These are phyloP conservation scores for Malaclemys terrapin DNA, from an alignment of 2,113 vertebrate species.

Conservation along the genomic window DNA sequence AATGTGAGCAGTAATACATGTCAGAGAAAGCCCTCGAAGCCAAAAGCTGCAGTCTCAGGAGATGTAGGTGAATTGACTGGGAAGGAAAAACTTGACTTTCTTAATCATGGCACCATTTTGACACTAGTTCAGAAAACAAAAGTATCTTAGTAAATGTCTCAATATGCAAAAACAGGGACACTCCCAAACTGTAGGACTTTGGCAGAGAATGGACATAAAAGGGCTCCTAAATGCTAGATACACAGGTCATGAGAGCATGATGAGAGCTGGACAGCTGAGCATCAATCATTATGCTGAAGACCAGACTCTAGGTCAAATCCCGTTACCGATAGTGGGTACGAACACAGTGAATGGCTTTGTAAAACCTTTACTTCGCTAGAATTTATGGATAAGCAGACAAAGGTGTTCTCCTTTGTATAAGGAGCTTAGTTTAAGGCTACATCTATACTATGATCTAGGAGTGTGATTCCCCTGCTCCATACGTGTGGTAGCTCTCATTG, in stretches of 20 bases:
- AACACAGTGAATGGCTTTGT: not conserved
- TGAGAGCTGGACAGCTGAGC: conserved; percentile 9
- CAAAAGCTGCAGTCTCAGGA: not conserved
- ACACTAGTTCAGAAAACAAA: not conserved
- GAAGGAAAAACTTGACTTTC: not conserved
- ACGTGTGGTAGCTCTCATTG: not conserved
- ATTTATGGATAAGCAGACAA: not conserved
- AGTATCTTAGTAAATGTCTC: conserved; percentile 19
- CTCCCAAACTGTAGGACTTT: not conserved
- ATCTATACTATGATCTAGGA: not conserved
- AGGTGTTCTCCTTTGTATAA: not conserved
- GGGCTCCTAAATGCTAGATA: conserved; percentile 56
- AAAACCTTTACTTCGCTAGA: conserved; percentile 36
- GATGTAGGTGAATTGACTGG: not conserved
- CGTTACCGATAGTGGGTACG: conserved; percentile 29
- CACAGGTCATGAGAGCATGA: conserved; percentile 26
- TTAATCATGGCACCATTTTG: not conserved
- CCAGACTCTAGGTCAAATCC: conserved; percentile 39
- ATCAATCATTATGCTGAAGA: conserved; percentile 58
- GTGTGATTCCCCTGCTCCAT: not conserved
- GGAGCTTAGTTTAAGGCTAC: not conserved
- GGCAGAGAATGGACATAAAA: conserved; percentile 6
- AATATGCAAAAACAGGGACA: conserved; percentile 36
- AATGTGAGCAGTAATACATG: not conserved
- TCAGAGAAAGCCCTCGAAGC: not conserved